Evolutionary conservation across 2,797 vertebrate genomes (phyloP).

Genomic region (Chaetodon trifasciatus): DNA sequence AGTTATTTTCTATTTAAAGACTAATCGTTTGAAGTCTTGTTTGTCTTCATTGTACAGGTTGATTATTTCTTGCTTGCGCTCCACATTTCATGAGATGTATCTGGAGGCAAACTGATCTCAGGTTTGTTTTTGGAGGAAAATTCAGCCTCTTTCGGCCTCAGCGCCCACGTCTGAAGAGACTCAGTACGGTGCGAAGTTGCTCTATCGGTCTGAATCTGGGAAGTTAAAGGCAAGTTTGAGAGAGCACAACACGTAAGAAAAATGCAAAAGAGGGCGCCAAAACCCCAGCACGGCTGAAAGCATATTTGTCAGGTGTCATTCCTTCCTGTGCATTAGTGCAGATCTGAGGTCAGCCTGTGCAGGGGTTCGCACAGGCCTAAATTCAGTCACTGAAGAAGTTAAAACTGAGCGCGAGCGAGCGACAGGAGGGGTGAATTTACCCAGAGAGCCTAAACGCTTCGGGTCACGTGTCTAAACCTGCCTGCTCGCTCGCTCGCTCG

Average conservation of each 20-base stretch:
- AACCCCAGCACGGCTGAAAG: slow-evolving; percentile 47
- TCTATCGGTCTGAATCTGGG: slow-evolving; percentile 19
- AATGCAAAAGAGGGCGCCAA: slow-evolving; percentile 63
- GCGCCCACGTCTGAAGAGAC: slow-evolving; percentile 35
- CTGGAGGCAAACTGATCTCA: slow-evolving; percentile 3
- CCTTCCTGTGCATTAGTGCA: slow-evolving; percentile 39
- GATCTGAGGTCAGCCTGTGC: slow-evolving; percentile 44
- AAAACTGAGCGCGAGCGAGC: background rate
- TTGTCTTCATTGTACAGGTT: background rate
- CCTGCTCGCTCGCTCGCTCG: slow-evolving; percentile 4
- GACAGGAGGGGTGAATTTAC: slow-evolving; percentile 10
- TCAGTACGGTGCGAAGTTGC: background rate
- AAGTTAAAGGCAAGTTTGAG: slow-evolving; percentile 48
- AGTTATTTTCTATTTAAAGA: background rate
- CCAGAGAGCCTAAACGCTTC: background rate
- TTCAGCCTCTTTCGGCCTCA: slow-evolving; percentile 31
- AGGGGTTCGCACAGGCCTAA: slow-evolving; percentile 42
- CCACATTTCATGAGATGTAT: background rate
- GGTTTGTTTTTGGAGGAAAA: slow-evolving; percentile 46
- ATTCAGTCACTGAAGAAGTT: slow-evolving; percentile 35
- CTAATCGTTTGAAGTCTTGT: background rate
- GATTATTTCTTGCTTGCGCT: background rate
- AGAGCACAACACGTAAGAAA: slow-evolving; percentile 58
- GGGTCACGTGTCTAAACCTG: too few species aligned
- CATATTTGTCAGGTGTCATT: slow-evolving; percentile 27